Conservation (phyloP, 2,888 invertebrate species). For the Opisthograptis luteolata region DNA sequence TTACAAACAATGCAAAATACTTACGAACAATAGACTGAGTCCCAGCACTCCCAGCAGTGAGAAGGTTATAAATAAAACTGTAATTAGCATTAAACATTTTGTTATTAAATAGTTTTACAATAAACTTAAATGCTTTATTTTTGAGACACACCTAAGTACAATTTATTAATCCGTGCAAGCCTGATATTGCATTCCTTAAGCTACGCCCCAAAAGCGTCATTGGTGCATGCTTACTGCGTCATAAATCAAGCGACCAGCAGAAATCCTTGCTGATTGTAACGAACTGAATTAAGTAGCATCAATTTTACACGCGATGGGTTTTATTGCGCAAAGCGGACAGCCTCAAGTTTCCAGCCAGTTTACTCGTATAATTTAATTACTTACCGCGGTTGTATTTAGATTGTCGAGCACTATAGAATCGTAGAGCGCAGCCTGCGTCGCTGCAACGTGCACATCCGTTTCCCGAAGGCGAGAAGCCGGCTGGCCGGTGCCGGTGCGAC, state of each 20-base stretch:
- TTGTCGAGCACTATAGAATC: slow-evolving; percentile 44
- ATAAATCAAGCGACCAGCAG: slow-evolving; percentile 13
- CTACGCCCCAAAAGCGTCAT: slow-evolving; percentile 7
- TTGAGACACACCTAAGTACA: slow-evolving; percentile 4
- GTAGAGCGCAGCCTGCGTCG: slow-evolving; percentile 39
- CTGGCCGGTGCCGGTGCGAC: background rate
- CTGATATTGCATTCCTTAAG: slow-evolving; percentile 2
- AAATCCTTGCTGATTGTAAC: slow-evolving; percentile 40
- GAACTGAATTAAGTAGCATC: slow-evolving; percentile 41
- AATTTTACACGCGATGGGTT: slow-evolving; percentile 50
- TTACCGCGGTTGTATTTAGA: slow-evolving; percentile 32
- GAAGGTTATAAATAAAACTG: too few species aligned
- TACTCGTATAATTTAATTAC: slow-evolving; percentile 52
- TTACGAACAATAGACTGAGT: too few species aligned
- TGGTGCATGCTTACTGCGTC: slow-evolving; percentile 14
- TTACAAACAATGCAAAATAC: background rate
- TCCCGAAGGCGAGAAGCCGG: slow-evolving; percentile 49
- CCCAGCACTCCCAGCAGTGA: too few species aligned
- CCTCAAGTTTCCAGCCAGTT: slow-evolving; percentile 44
- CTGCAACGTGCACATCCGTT: slow-evolving; percentile 57
- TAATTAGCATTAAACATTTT: too few species aligned
- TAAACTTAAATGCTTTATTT: background rate
- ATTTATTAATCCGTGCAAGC: too few species aligned
- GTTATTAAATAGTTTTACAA: too few species aligned
- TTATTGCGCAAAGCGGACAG: slow-evolving; percentile 49